Evolutionary conservation across 2,113 vertebrate species (phyloP), one percentile per base, ranked within the genome.

Genomic region (Gallinago jamesoni): DNA sequence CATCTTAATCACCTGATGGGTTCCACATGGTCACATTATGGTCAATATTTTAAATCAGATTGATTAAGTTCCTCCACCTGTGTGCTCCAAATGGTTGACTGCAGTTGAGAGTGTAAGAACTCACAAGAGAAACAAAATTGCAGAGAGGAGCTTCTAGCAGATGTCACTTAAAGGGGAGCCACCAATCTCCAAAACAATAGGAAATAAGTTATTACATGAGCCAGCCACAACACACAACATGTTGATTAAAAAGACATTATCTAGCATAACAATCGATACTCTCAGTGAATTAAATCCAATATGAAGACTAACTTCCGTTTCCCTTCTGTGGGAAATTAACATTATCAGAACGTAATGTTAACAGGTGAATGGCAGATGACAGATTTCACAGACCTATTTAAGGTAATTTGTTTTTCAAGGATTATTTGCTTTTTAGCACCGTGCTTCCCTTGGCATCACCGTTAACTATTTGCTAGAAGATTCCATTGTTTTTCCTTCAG

Each of bases 81-180:
- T 88, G 48, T 79, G 17, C 68, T 93, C 52, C 35, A 57, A 41
- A 87, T 80, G 73, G 92, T 67, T 48, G 69, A 94, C 78, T 90
- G 78, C 75, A 62, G 57, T 56, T 89, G 55, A 89, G 95, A 93
- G 64, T 87, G 60, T 84, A 43, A 78, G n/a, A 92, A 92, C 27
- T 92, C 87, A 81, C 33, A 68, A 74, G 74, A 93, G 64, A 83
- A 94, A 41, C 8, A 83, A 89, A 76, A 93, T 69, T 91, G 60
- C 23, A 53, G 39, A 72, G 55, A 93, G 45, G 6, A 93, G 27
- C 20, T 95, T 93, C 81, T 43, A 89, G 85, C 70, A 96, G 88
- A 92, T 94, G 72, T 75, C 64, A 78, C 68, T 79, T 95, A 72
- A 75, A 96, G 79, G 67, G 79, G 45, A 91, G 78, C 30, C 72